Evolutionary conservation across 2,113 vertebrate genomes (phyloP).

Genomic region (Cardinalis cardinalis): DNA sequence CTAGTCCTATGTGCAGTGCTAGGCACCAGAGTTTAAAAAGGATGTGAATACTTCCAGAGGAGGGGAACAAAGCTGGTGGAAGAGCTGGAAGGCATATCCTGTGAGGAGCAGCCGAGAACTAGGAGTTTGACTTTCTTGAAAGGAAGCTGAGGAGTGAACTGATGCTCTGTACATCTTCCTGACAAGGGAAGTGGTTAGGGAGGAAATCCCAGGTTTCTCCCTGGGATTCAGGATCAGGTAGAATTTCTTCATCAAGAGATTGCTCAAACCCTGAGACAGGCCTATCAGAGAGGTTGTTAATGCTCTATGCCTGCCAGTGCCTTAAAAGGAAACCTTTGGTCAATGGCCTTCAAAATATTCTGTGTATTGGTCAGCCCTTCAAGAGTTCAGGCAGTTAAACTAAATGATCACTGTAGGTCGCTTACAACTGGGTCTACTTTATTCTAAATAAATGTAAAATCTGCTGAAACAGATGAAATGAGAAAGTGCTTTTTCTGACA

Average conservation of each 20-base stretch:
- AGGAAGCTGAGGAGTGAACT: not conserved
- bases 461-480: not conserved
- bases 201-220: not conserved
- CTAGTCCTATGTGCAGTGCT: accelerated
- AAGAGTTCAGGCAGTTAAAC: not conserved
- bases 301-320: not conserved
- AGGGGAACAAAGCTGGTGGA: not conserved
- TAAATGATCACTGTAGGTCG: not conserved
- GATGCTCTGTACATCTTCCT: not conserved
- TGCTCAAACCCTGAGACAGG: not conserved
- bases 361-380: not conserved
- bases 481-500: not conserved
- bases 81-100: not conserved
- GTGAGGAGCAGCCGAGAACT: accelerated
- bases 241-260: not conserved
- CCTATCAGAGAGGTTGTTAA: not conserved
- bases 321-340: not conserved
- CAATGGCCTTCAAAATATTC: not conserved
- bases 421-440: not conserved
- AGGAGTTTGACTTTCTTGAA: not conserved
- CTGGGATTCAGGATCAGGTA: not conserved
- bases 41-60: not conserved
- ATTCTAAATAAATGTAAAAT: not conserved
- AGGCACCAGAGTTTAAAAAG: no score
- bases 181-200: accelerated